A percentile compares a stretch with the other conserved stretches of the same genome.
Evolutionary conservation across 64 coral and sea anemone species (phyloP).

Genomic region (Montipora sp.): DNA sequence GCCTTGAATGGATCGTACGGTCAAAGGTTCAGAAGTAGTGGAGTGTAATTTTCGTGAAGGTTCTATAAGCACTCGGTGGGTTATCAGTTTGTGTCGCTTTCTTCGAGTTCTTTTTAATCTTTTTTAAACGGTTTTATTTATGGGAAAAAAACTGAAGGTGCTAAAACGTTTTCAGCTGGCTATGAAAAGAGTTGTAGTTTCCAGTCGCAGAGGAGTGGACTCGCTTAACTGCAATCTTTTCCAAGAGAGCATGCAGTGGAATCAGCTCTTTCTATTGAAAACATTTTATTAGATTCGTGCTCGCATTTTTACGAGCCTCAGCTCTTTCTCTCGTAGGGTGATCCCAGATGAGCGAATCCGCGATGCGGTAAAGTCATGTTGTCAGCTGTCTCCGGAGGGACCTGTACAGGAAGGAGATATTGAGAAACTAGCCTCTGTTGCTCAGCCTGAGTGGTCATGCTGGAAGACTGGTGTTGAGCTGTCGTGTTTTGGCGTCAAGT

Average conservation of each 20-base stretch:
- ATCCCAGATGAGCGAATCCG: conserved; percentile 90
- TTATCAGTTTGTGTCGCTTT: no score
- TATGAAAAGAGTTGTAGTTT: no score
- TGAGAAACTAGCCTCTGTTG: conserved; percentile 67
- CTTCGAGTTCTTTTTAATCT: no score
- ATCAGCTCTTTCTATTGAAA: no score
- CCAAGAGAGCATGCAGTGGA: not conserved
- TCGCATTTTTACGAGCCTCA: not conserved
- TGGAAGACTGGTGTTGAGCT: conserved; percentile 98
- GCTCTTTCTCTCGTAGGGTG: conserved; percentile 57
- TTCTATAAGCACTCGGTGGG: no score
- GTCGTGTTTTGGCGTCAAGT: conserved; percentile 95
- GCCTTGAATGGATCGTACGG: not conserved
- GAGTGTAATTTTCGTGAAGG: no score
- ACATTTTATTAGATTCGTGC: no score
- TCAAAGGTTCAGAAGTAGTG: not conserved
- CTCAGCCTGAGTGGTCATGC: conserved; percentile 95
- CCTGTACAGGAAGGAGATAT: conserved; percentile 66
- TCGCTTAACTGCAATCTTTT: no score
- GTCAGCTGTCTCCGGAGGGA: conserved; percentile 73
- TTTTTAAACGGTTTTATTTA: no score
- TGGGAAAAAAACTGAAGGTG: no score
- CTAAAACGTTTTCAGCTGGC: no score
- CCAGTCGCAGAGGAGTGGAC: no score
- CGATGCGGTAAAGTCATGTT: conserved; percentile 80